Conservation (phyloP, 2,888 invertebrate species). For the Ceriagrion tenellum region DNA sequence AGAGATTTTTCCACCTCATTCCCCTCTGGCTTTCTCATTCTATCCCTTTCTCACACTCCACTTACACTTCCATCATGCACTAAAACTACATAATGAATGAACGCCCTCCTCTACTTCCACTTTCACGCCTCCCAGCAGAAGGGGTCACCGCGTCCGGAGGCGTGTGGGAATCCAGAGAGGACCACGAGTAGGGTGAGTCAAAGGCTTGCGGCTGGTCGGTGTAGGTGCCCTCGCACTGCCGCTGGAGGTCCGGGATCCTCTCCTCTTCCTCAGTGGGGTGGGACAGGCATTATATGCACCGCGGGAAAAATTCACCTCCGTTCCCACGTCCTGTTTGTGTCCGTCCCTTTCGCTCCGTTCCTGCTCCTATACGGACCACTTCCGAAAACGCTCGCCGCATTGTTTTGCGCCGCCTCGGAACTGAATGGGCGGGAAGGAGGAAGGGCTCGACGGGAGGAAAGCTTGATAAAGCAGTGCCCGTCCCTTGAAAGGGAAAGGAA, state of each 20-base stretch:
- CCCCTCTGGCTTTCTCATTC: too few relatives aligned
- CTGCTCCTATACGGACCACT: background rate
- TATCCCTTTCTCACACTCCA: too few relatives aligned
- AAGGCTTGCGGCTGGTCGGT: too few relatives aligned
- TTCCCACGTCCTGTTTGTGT: conserved; percentile 2
- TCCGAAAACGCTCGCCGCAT: background rate
- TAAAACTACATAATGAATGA: conserved; percentile 3
- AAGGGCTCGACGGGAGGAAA: background rate
- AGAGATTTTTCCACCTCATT: too few relatives aligned
- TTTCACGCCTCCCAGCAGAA: background rate
- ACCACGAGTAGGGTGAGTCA: background rate
- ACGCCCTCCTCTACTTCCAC: background rate
- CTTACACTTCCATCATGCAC: background rate
- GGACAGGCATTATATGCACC: background rate
- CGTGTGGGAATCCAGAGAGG: background rate
- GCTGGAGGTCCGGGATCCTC: too few relatives aligned
- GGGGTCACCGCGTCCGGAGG: background rate
- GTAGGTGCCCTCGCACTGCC: too few relatives aligned
- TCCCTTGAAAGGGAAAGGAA: background rate
- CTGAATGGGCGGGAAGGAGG: background rate
- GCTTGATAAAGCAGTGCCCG: background rate
- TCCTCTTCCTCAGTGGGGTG: background rate
- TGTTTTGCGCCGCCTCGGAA: background rate
- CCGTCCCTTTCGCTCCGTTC: background rate
- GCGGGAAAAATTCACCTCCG: background rate